These are phyloP conservation scores for Anguilla anguilla DNA, from an alignment of 2,797 vertebrate genomes.

Conservation along the genomic window DNA sequence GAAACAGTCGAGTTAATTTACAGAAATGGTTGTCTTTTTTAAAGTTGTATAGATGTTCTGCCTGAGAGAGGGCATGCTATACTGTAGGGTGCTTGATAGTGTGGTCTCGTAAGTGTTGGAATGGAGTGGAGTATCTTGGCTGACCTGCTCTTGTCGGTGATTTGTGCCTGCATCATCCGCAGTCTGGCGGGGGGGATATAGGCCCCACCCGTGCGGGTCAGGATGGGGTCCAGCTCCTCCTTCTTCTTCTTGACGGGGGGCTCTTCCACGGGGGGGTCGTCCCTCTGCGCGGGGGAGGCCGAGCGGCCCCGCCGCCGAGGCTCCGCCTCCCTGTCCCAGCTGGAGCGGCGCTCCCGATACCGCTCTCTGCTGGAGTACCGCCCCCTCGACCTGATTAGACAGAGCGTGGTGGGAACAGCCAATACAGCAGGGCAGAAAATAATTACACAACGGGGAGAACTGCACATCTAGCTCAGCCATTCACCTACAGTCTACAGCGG, in stretches of 20 bases:
- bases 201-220: slow-evolving; percentile 92
- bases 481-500: too few relatives aligned
- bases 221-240: slow-evolving; percentile 90
- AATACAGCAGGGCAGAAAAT: background rate
- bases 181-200: slow-evolving; percentile 97
- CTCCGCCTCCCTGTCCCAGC: slow-evolving; percentile 64
- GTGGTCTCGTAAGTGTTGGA: background rate
- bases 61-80: too few relatives aligned
- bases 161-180: slow-evolving; percentile 97
- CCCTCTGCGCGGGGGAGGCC: slow-evolving; percentile 68
- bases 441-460: too few relatives aligned
- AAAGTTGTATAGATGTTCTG: too few relatives aligned
- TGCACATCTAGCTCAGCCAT: too few relatives aligned
- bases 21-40: too few relatives aligned
- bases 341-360: slow-evolving; percentile 57
- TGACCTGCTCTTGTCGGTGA: slow-evolving; percentile 95
- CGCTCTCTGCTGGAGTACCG: slow-evolving; percentile 42
- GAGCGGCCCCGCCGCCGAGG: slow-evolving; percentile 70
- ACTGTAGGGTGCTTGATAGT: too few relatives aligned
- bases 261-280: slow-evolving; percentile 66
- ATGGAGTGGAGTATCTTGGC: slow-evolving; percentile 18
- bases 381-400: slow-evolving; percentile 47
- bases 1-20: too few relatives aligned
- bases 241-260: slow-evolving; percentile 89
- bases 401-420: background rate